Percentiles rank a stretch among this genome's conserved stretches.
Conservation (phyloP, 2,113 vertebrate species). For the Eptesicus fuscus region DNA sequence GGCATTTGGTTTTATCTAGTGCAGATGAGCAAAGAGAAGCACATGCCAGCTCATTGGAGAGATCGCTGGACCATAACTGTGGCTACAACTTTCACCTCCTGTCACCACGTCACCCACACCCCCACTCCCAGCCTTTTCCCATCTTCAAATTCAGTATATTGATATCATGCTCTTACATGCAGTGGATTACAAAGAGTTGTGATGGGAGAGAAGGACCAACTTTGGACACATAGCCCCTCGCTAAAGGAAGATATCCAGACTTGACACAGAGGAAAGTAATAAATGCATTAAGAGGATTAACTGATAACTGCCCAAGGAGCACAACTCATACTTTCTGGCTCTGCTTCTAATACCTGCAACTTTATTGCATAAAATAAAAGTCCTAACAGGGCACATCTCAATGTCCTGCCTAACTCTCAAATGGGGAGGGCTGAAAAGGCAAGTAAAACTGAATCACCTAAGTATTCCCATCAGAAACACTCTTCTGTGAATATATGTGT, state of each 20-base stretch:
- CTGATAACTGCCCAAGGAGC: conserved; percentile 32
- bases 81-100: not conserved
- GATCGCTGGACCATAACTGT: not conserved
- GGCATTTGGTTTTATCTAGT: conserved; percentile 36
- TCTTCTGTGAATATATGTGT: not conserved
- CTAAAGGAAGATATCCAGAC: conserved; percentile 37
- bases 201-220: not conserved
- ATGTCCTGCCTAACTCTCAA: not conserved
- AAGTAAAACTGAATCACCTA: not conserved
- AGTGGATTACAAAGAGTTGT: not conserved
- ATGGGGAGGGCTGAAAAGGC: not conserved
- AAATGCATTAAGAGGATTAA: conserved; percentile 63
- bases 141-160: not conserved
- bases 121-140: not conserved
- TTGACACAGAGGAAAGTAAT: conserved; percentile 37
- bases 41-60: not conserved
- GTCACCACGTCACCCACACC: not conserved
- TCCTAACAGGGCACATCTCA: not conserved
- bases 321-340: not conserved
- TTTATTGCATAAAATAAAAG: not conserved
- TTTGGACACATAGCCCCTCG: rapidly evolving
- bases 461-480: not conserved
- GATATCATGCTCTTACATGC: not conserved
- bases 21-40: not conserved
- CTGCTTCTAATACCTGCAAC: not conserved